Percentiles rank a stretch among this genome's conserved stretches.
Evolutionary conservation across 1,140 invertebrate species (phyloP).

Genomic region (Bradynema listronoti): DNA sequence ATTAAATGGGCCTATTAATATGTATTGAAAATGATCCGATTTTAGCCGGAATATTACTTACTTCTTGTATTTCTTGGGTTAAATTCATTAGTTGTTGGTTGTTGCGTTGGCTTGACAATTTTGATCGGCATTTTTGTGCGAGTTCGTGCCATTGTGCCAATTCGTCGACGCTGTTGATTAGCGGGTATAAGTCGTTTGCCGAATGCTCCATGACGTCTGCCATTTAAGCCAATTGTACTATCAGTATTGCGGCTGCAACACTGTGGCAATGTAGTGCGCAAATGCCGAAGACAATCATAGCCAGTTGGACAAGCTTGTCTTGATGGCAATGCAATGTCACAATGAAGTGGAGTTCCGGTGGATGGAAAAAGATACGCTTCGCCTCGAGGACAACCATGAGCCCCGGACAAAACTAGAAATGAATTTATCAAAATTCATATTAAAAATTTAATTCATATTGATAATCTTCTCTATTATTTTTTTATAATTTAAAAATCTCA

Average conservation of each 20-base stretch:
- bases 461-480: background rate
- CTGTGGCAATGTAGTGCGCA: constrained; percentile 37
- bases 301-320: constrained; percentile 43
- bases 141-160: background rate
- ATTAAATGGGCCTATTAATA: too few relatives aligned
- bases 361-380: constrained; percentile 52
- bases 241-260: constrained; percentile 40
- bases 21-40: constrained; percentile 7
- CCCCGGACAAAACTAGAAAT: constrained; percentile 39
- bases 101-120: background rate
- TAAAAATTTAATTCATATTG: constrained; percentile 6
- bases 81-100: constrained; percentile 1
- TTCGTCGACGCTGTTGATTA: background rate
- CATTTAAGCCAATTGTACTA: background rate
- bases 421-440: background rate
- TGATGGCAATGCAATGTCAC: constrained; percentile 24
- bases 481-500: constrained; percentile 20
- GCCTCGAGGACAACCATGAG: constrained; percentile 49
- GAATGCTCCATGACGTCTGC: background rate
- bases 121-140: background rate
- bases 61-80: constrained; percentile 20
- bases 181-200: background rate
- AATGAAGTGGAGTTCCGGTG: constrained; percentile 55
- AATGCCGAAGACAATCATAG: constrained; percentile 39
- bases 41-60: background rate